These are phyloP conservation scores for Trachelus iudaicus DNA, from an alignment of 2,888 invertebrate genomes.

Conservation along the genomic window DNA sequence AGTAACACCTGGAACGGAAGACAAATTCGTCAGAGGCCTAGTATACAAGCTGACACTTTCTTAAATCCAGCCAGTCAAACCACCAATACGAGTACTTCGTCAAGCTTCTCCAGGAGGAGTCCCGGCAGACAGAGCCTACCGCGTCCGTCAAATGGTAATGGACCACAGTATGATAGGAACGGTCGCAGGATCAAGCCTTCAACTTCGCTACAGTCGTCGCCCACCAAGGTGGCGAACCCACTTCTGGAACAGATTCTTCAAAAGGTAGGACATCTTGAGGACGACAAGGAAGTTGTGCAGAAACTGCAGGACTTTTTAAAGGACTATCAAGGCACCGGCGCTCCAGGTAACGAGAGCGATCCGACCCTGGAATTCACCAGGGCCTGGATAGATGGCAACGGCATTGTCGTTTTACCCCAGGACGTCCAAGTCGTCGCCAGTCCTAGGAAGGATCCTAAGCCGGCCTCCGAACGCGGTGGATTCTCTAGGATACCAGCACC, in stretches of 20 bases:
- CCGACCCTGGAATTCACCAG: slow-evolving; percentile 77
- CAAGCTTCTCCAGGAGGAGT: slow-evolving; percentile 58
- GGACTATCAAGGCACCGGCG: slow-evolving; percentile 67
- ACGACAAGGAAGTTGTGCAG: slow-evolving; percentile 78
- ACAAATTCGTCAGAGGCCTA: slow-evolving; percentile 63
- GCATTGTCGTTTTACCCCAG: slow-evolving; percentile 69
- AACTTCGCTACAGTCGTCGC: slow-evolving; percentile 72
- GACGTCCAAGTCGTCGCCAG: slow-evolving; percentile 61
- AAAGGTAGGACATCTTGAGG: slow-evolving; percentile 77
- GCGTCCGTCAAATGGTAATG: slow-evolving; percentile 65
- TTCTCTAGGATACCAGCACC: slow-evolving; percentile 70
- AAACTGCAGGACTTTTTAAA: slow-evolving; percentile 80
- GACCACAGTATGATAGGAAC: slow-evolving; percentile 65
- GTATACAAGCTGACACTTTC: slow-evolving; percentile 75
- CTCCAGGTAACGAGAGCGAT: slow-evolving; percentile 53
- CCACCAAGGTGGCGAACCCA: slow-evolving; percentile 73
- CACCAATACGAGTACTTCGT: slow-evolving; percentile 49
- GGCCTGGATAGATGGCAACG: slow-evolving; percentile 80
- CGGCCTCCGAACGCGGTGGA: slow-evolving; percentile 61
- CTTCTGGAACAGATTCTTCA: slow-evolving; percentile 78
- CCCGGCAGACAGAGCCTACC: slow-evolving; percentile 62
- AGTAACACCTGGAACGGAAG: slow-evolving; percentile 84
- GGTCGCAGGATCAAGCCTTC: slow-evolving; percentile 66
- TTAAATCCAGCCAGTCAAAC: slow-evolving; percentile 46
- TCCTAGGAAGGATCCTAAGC: slow-evolving; percentile 69